Conservation (phyloP, 2,797 vertebrate species). For the Meda fulgida region DNA sequence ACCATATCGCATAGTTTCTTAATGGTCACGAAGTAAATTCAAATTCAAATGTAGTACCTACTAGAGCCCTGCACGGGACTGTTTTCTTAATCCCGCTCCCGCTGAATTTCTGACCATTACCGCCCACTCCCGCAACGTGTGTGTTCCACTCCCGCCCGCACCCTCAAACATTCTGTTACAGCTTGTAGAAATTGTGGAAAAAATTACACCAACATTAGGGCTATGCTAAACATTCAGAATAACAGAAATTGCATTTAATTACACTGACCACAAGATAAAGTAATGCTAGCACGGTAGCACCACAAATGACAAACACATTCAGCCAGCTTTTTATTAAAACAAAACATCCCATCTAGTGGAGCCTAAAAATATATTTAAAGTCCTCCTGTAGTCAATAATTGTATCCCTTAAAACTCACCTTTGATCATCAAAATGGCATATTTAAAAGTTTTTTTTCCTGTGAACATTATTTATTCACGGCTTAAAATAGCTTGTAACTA, state of each 20-base stretch:
- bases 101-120: not conserved
- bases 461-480: too few species aligned
- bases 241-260: not conserved
- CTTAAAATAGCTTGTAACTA: too few species aligned
- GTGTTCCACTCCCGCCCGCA: not conserved
- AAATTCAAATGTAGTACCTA: too few species aligned
- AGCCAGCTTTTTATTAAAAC: not conserved
- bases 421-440: too few species aligned
- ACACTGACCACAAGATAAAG: not conserved
- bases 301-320: not conserved
- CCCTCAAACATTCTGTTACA: not conserved
- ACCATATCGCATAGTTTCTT: too few species aligned
- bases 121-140: not conserved
- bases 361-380: not conserved
- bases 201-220: not conserved
- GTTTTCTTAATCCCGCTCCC: not conserved
- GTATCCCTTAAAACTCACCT: too few species aligned
- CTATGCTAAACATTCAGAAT: not conserved
- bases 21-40: too few species aligned
- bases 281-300: not conserved
- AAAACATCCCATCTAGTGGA: not conserved
- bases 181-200: not conserved
- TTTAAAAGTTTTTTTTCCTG: too few species aligned
- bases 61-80: too few species aligned
- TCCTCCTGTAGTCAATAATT: too few species aligned